A percentile compares a stretch with the other conserved stretches of the same genome.
phyloP scores from a whole-genome alignment of 2,797 vertebrate genomes.

The Chaetophractus vellerosus region DNA sequence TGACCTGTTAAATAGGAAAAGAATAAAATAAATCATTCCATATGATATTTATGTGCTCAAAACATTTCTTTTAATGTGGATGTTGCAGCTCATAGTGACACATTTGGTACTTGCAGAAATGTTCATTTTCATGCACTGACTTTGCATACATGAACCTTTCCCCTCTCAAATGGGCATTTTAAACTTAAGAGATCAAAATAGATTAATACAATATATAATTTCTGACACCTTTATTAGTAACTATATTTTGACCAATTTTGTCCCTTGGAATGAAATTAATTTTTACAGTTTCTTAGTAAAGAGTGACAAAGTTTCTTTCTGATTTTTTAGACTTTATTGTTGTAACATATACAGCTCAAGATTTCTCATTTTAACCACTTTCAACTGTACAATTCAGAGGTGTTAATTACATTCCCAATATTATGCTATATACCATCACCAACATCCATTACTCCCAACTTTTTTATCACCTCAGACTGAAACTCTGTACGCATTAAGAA shows the following conservation, averaged over 20 bases:
- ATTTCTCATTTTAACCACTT: too few relatives aligned
- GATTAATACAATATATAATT: not conserved
- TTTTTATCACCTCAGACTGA: too few relatives aligned
- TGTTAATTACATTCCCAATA: too few relatives aligned
- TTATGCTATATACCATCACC: too few relatives aligned
- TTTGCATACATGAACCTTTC: not conserved
- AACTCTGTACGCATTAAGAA: too few relatives aligned
- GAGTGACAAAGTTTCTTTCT: not conserved
- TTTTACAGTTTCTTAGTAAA: not conserved
- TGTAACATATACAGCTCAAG: too few relatives aligned
- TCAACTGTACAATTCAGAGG: too few relatives aligned
- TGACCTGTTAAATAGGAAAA: constrained; percentile 59
- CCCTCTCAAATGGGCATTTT: not conserved
- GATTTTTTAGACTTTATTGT: too few relatives aligned
- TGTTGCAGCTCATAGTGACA: not conserved
- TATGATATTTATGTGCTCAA: not conserved
- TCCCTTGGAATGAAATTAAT: constrained; percentile 25
- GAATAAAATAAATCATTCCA: constrained; percentile 34
- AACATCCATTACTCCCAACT: too few relatives aligned
- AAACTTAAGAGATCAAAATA: constrained; percentile 11
- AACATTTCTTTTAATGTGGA: not conserved
- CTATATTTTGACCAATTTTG: constrained; percentile 49
- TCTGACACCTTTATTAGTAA: constrained; percentile 5
- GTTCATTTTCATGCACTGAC: constrained; percentile 6
- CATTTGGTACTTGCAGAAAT: not conserved